phyloP scores from a whole-genome alignment of 2,797 vertebrate genomes.

The Paratrypauchen microcephalus region DNA sequence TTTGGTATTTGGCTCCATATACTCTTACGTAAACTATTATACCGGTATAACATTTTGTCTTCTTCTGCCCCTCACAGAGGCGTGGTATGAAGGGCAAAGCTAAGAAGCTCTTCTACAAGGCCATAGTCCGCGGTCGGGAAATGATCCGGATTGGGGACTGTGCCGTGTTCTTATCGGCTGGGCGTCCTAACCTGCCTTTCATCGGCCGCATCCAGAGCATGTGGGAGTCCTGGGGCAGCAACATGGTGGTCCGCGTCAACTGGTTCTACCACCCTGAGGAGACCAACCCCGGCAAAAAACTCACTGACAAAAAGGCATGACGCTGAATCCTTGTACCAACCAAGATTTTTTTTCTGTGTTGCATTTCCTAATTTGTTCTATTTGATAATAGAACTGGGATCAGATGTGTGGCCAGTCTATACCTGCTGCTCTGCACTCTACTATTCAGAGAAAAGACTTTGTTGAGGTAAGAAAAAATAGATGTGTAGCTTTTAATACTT shows the following conservation, averaged over 20 bases:
- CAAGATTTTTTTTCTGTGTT: neutral
- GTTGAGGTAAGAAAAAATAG: conserved; percentile 87
- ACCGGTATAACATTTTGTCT: conserved; percentile 5
- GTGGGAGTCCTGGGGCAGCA: conserved; percentile 99
- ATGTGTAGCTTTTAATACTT: neutral
- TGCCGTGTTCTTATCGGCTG: conserved; percentile 94
- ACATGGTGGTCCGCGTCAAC: conserved; percentile 98
- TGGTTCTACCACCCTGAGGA: conserved; percentile 99
- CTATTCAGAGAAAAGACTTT: conserved; percentile 96
- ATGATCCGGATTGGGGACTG: conserved; percentile 98
- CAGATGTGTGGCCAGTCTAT: conserved; percentile 89
- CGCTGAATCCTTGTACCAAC: neutral
- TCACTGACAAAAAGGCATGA: conserved; percentile 92
- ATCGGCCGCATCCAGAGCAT: conserved; percentile 99
- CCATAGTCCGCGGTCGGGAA: conserved; percentile 94
- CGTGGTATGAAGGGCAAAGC: conserved; percentile 99
- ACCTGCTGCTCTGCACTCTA: conserved; percentile 87
- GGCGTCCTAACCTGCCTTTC: conserved; percentile 96
- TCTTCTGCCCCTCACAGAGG: conserved; percentile 76
- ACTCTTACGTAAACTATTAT: neutral
- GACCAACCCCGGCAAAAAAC: conserved; percentile 96
- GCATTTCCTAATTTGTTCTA: neutral
- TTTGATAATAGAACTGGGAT: conserved; percentile 87
- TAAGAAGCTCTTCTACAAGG: conserved; percentile 98
- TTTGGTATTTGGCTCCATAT: neutral